Conservation (phyloP, 2,888 invertebrate species). For the Eilema griseolum region DNA sequence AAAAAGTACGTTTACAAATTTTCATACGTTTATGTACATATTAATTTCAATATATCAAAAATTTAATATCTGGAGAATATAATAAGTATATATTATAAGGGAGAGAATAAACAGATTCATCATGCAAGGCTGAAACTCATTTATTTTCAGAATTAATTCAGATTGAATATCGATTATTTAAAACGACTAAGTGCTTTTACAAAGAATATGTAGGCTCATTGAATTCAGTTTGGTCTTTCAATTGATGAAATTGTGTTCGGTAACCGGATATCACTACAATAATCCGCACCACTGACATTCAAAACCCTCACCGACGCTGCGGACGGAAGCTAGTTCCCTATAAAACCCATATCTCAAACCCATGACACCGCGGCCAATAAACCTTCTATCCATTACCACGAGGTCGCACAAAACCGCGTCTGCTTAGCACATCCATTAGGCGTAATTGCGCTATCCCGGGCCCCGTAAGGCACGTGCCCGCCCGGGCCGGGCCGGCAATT, state of each 20-base stretch:
- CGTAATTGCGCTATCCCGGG: conserved; percentile 52
- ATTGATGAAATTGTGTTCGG: neutral
- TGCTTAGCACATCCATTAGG: conserved; percentile 61
- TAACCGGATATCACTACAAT: too few relatives aligned
- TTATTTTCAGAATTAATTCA: neutral
- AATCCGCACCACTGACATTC: neutral
- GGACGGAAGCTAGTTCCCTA: neutral
- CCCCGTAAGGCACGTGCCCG: conserved; percentile 30
- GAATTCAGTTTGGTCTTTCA: neutral
- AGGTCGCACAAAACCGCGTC: conserved; percentile 48
- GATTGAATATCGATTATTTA: neutral
- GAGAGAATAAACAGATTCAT: neutral
- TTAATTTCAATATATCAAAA: conserved; percentile 12
- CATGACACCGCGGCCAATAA: conserved; percentile 42
- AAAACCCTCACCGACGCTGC: neutral
- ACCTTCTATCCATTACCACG: conserved; percentile 52
- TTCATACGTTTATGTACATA: neutral
- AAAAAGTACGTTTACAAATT: conserved; percentile 5
- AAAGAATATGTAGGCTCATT: too few relatives aligned
- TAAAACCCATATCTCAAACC: conserved; percentile 4
- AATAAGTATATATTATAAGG: neutral
- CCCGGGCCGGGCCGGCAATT: conserved; percentile 44
- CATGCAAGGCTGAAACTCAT: conserved; percentile 1
- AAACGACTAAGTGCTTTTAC: too few relatives aligned
- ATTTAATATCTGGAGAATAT: conserved; percentile 9